Conservation (phyloP, 2,113 vertebrate species). For the Pseudonaja textilis region DNA sequence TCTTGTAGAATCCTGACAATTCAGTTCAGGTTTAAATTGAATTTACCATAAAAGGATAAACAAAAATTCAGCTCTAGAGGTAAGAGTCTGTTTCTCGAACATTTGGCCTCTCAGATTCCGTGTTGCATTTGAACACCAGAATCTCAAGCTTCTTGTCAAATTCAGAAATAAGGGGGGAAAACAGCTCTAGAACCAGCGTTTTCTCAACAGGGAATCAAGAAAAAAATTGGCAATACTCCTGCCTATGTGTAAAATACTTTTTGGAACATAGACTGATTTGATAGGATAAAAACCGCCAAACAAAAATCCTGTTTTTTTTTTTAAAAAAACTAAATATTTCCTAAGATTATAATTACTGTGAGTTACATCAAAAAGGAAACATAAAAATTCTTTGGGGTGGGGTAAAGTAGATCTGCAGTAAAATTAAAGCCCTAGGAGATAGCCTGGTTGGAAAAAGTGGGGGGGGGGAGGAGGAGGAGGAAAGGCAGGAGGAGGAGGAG, state of each 20-base stretch:
- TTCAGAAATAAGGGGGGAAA: background rate
- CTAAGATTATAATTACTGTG: slow-evolving; percentile 53
- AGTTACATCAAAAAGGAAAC: slow-evolving; percentile 60
- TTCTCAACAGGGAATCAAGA: background rate
- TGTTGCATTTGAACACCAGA: background rate
- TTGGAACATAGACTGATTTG: background rate
- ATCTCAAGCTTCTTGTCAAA: background rate
- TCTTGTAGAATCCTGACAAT: background rate
- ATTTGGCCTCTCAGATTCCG: background rate
- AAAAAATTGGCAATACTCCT: background rate
- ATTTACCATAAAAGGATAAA: background rate
- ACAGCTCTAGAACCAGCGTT: background rate
- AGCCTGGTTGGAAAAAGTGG: background rate
- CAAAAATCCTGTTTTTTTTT: background rate
- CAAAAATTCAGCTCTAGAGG: background rate
- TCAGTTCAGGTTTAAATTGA: background rate
- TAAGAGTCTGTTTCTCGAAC: background rate
- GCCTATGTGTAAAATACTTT: slow-evolving; percentile 24
- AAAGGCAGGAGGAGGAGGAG: background rate
- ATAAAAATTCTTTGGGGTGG: slow-evolving; percentile 40
- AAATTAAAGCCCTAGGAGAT: slow-evolving; percentile 57
- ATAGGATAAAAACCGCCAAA: slow-evolving; percentile 28
- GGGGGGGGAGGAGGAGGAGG: no score
- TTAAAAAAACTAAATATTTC: slow-evolving; percentile 37
- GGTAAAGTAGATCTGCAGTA: slow-evolving; percentile 21